Conservation (phyloP, 2,888 invertebrate species). For the Drosophila monieri region DNA sequence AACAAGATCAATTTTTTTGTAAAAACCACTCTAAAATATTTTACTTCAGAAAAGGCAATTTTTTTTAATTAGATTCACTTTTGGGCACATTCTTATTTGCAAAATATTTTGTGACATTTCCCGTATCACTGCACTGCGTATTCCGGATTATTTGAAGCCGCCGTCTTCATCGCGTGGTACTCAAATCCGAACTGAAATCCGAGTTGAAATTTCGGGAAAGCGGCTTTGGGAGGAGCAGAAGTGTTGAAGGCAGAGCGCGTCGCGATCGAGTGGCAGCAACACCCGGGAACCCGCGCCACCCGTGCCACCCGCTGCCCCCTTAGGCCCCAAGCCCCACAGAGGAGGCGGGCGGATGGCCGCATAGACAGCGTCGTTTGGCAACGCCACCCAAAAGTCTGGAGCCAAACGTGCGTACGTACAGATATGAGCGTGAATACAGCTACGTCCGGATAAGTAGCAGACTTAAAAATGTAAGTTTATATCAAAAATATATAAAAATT, state of each 20-base stretch:
- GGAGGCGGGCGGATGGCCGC: constrained; percentile 17
- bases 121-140: constrained; percentile 26
- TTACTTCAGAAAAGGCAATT: background rate
- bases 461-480: background rate
- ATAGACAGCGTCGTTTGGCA: constrained; percentile 28
- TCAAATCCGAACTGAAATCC: constrained; percentile 84
- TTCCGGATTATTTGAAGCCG: constrained; percentile 71
- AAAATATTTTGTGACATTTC: constrained; percentile 6
- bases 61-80: background rate
- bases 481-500: background rate
- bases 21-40: background rate
- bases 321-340: constrained; percentile 12
- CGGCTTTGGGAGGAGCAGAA: constrained; percentile 76
- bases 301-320: background rate
- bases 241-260: constrained; percentile 71
- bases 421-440: constrained; percentile 12
- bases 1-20: background rate
- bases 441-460: background rate
- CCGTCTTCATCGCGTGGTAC: constrained; percentile 83
- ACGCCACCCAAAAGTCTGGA: constrained; percentile 50
- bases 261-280: constrained; percentile 41
- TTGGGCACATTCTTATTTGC: constrained; percentile 11
- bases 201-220: constrained; percentile 83
- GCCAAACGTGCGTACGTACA: constrained; percentile 44
- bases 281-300: constrained; percentile 14